Conservation (phyloP, 2,797 vertebrate genomes). For the Sebastolobus altivelis region DNA sequence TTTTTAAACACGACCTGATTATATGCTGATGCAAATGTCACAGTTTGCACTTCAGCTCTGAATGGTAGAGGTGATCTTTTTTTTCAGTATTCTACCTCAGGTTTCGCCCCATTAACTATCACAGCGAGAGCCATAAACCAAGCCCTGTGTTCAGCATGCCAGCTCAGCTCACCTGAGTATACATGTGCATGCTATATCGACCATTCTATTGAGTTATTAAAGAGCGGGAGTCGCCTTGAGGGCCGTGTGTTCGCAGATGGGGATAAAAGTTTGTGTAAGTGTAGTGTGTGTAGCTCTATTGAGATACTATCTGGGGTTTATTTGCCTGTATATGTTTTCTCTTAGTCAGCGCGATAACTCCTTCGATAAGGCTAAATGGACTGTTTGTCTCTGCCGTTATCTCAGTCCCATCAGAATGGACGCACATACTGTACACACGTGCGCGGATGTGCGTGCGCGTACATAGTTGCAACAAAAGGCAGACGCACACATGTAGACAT, state of each 20-base stretch:
- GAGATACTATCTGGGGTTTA: slow-evolving; percentile 69
- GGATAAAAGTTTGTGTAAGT: slow-evolving; percentile 62
- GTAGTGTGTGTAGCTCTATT: slow-evolving; percentile 47
- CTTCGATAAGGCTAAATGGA: slow-evolving; percentile 69
- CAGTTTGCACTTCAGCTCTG: slow-evolving; percentile 25
- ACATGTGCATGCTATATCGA: slow-evolving; percentile 71
- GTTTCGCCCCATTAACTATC: slow-evolving; percentile 67
- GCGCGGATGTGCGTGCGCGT: not conserved
- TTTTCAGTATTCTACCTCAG: slow-evolving; percentile 44
- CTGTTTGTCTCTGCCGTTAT: slow-evolving; percentile 71
- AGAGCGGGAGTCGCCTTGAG: slow-evolving; percentile 50
- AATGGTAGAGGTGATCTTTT: slow-evolving; percentile 33
- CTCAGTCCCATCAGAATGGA: slow-evolving; percentile 39
- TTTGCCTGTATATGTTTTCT: slow-evolving; percentile 72
- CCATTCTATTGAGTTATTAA: slow-evolving; percentile 75
- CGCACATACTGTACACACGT: slow-evolving; percentile 3
- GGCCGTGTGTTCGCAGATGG: slow-evolving; percentile 25
- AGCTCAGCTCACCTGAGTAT: slow-evolving; percentile 75
- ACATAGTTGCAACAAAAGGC: not conserved
- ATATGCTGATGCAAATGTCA: slow-evolving; percentile 25
- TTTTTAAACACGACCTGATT: slow-evolving; percentile 12
- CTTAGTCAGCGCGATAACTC: slow-evolving; percentile 74
- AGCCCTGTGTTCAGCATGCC: slow-evolving; percentile 59
- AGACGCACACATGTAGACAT: slow-evolving; percentile 1
- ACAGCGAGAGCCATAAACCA: slow-evolving; percentile 61